A percentile compares a stretch with the other conserved stretches of the same genome.
These are phyloP conservation scores for Poeciliopsis paucimaculata DNA, from an alignment of 2,797 vertebrate species.

Conservation along the genomic window DNA sequence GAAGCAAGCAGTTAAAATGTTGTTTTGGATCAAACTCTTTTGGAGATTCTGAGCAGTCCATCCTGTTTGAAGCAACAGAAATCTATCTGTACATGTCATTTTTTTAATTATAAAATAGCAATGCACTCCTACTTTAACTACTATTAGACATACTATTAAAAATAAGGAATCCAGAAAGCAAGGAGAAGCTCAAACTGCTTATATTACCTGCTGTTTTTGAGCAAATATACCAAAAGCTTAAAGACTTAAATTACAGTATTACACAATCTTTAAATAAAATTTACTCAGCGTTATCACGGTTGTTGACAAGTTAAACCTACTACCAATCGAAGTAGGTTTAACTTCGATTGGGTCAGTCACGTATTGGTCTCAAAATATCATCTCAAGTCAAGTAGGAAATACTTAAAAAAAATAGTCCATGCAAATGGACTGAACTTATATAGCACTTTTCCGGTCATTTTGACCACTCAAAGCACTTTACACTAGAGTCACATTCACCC, in stretches of 20 bases:
- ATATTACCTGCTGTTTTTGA: not conserved
- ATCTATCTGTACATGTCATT: not conserved
- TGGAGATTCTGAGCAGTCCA: not conserved
- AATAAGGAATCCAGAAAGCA: not conserved
- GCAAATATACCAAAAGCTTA: not conserved
- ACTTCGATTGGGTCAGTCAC: not conserved
- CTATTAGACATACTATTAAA: not conserved
- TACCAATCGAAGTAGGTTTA: not conserved
- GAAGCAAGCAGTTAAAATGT: not conserved
- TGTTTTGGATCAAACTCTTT: not conserved
- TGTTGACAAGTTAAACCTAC: not conserved
- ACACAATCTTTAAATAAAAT: not conserved
- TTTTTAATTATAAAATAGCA: not conserved
- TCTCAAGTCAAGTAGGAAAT: not conserved
- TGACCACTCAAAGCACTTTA: too few species aligned
- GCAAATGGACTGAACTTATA: too few species aligned
- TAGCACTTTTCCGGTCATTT: too few species aligned
- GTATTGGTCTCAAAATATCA: not conserved
- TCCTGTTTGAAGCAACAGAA: not conserved
- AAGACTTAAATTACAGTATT: not conserved
- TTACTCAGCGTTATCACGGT: not conserved
- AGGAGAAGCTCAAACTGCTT: not conserved
- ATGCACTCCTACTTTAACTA: not conserved
- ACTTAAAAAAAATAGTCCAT: not conserved
- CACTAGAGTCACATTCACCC: too few species aligned